Evolutionary conservation across 2,888 invertebrate species (phyloP), one percentile per base, ranked within the genome.

Genomic region (Melanostoma scalare): DNA sequence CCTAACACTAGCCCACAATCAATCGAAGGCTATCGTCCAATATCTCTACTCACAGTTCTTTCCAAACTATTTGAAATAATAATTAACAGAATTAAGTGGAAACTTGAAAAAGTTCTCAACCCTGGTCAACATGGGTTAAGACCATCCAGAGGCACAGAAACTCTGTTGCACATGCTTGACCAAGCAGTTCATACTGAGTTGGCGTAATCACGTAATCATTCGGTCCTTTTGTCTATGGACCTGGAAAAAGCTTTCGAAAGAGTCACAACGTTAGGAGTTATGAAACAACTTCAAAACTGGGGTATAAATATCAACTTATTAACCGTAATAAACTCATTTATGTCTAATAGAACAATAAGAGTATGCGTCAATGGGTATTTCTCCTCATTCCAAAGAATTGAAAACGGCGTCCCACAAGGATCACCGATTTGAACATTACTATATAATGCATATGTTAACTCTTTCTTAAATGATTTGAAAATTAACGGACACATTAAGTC

Each of bases 51-150:
- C 9, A 36, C 63, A 1, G 63, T 63, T 63, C 63, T 63, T 1
- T 48, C 50, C 36, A 63, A 63, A 48, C 10, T 63, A 48, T 63
- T 63, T 30, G 50, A 50, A 40, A 63, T 36, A 63, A 36, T 48
- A 63, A 50, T 63, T 50, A 63, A 36, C 4, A 50, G 48, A 38
- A 3, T 63, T 2, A 63, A 63, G 48, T 33, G 36, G n/a, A 63
- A 10, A 6, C 3, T 63, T 0, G 48, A 63, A 36, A 10, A 9
- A 46, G 3, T 4, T 31, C 30, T 60, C 2, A n/a, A 60, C 6
- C 42, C 9, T 38, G 5, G 38, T 6, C 50, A 63, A 63, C 50
- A 63, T 36, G 50, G 48, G 1, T 52, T 42, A 10, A 63, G 48
- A 46, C 48, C 50, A 2, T 6, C 1, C 8, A 63, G 48, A 50